phyloP scores from a whole-genome alignment of 2,797 vertebrate genomes.

The Etheostoma nigrum region DNA sequence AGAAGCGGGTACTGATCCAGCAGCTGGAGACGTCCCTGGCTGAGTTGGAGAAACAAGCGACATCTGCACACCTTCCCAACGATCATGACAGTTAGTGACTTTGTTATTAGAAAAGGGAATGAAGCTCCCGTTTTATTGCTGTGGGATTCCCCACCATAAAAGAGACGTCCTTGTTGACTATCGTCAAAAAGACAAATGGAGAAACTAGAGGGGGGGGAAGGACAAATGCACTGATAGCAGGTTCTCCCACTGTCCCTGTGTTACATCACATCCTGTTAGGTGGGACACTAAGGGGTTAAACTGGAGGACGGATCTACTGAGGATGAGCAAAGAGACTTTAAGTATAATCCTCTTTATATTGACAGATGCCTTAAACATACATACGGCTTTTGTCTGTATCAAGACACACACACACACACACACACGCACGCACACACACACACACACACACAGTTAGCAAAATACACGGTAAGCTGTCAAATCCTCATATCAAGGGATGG shows the following conservation, averaged over 20 bases:
- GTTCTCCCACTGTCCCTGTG: constrained; percentile 26
- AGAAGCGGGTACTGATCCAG: constrained; percentile 98
- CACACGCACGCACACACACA: constrained; percentile 39
- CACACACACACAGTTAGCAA: constrained; percentile 68
- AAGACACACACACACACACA: constrained; percentile 58
- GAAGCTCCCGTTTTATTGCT: neutral
- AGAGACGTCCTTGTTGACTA: constrained; percentile 4
- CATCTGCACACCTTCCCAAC: constrained; percentile 85
- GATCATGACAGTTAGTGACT: constrained; percentile 88
- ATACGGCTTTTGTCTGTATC: constrained; percentile 58
- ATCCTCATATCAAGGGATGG: constrained; percentile 29
- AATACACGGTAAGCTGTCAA: constrained; percentile 62
- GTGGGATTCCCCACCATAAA: constrained; percentile 19
- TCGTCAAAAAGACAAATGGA: constrained; percentile 17
- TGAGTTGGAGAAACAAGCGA: constrained; percentile 84
- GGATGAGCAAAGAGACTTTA: constrained; percentile 54
- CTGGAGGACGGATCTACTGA: constrained; percentile 44
- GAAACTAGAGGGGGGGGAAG: neutral
- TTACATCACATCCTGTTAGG: constrained; percentile 56
- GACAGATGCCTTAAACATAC: constrained; percentile 70
- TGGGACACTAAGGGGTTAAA: constrained; percentile 42
- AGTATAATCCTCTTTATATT: constrained; percentile 66
- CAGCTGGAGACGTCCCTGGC: constrained; percentile 92
- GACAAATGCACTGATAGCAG: constrained; percentile 43
- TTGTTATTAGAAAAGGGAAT: constrained; percentile 1